phyloP scores from a whole-genome alignment of 2,797 vertebrate genomes.

The Myotis pilosus region DNA sequence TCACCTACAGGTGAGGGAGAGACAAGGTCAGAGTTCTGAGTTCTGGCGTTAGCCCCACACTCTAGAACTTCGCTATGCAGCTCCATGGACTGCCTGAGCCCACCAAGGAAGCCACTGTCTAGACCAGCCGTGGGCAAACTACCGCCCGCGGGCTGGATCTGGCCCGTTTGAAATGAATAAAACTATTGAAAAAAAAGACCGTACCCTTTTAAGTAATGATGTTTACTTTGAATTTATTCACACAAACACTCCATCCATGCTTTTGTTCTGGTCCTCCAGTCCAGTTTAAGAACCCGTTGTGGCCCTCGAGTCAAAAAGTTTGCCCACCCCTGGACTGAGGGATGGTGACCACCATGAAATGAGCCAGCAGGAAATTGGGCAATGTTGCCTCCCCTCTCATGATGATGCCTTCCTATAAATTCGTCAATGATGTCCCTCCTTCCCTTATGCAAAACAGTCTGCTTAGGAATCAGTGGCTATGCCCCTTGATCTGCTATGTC shows the following conservation, averaged over 20 bases:
- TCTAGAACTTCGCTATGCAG: not conserved
- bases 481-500: not conserved
- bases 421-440: not conserved
- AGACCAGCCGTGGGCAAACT: no score
- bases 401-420: not conserved
- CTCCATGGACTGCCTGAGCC: no score
- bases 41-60: not conserved
- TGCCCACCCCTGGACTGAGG: not conserved
- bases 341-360: not conserved
- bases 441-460: not conserved
- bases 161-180: no score
- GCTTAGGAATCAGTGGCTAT: not conserved
- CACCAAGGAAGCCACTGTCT: not conserved
- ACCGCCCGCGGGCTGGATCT: no score
- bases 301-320: no score
- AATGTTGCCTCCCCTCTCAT: not conserved
- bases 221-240: no score
- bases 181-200: no score
- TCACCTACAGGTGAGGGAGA: not conserved
- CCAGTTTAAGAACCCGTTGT: no score
- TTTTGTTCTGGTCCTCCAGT: no score
- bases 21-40: not conserved
- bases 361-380: not conserved
- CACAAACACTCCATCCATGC: no score
- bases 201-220: no score